Evolutionary conservation across 2,888 invertebrate species (phyloP), one percentile per base, ranked within the genome.

Genomic region (Ornithoptera alexandrae): DNA sequence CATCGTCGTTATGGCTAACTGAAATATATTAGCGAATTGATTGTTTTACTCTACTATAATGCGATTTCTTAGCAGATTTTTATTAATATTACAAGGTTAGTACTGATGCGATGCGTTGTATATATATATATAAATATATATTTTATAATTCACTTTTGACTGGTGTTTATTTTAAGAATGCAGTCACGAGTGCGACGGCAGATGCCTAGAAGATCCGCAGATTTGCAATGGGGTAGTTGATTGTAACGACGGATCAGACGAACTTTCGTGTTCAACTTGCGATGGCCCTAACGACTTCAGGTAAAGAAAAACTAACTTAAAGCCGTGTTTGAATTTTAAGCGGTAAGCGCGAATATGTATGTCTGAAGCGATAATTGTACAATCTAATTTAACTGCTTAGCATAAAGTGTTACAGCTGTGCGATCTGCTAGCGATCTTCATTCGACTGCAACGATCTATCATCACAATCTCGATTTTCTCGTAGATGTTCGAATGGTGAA

Each of bases 201-300:
- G 83, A 80, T 96, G 96, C 84, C 90, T 96, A 81, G 88, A 92
- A 72, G 92, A 87, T 78, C 84, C 80, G 76, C 88, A 86, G 81
- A 94, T 94, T 84, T 95, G 96, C 85, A 91, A 96, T 86, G 84
- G 86, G 42, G 73, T 78, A 15, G 71, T 69, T 22, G 94, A 96
- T 84, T 96, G 96, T 84, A 72, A 76, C 12, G 95, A 95, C 80
- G 87, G 87, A 65, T 92, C 93, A 46, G 95, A 95, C 80, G 95
- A 95, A 79, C 17, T 67, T 0, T 69, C 77, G 5, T 91, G 90
- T 81, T 76, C 79, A 56, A 74, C 76, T 24, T 92, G 92, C 74
- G 84, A 89, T 62, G 79, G 83, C 22, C 80, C 81, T 0, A 75
- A 79, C 18, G 90, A 91, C 76, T 92, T 87, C 84, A 90, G 90